Evolutionary conservation across 2,113 vertebrate species (phyloP), one percentile per base, ranked within the genome.

Genomic region (Pterocles orientalis): DNA sequence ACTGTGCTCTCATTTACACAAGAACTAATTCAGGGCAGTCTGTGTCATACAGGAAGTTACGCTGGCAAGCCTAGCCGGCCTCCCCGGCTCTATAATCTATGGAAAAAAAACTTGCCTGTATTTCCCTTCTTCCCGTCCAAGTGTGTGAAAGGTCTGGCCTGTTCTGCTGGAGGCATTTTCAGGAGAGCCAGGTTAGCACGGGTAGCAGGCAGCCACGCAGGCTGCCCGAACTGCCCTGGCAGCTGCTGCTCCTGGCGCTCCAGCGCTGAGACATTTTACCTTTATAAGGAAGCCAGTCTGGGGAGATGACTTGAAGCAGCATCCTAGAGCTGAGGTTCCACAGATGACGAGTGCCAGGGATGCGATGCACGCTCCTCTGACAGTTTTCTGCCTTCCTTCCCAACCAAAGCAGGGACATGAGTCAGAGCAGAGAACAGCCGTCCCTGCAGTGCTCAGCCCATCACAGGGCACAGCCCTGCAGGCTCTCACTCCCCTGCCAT

Each of bases 71-170:
- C 54, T 9, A 75, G 90, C 69, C 11, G 14, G 91, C 92, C 80
- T 86, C 86, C 60, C 57, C 24, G 2, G 61, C 83, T 90, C 88
- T 79, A 64, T 93, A 96, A 96, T 96, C 94, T 96, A 60, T 0
- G 64, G 95, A 96, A 96, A 97, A 95, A 95, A 95, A 16, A 78
- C 65, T 75, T 91, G 95, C 82, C 78, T 85, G 84, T 90, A 69
- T 82, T 96, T 96, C 95, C 93, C 78, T 95, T 94, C 50, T 31
- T 94, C 70, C 47, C 0, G 14, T 94, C 96, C 96, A 97, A 97
- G 78, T 97, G 94, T 96, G 96, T 96, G 94, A 97, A 97, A 97
- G 96, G 96, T 97, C 96, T 92, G 81, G 81, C 96, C 82, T 69
- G 94, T 66, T 93, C 75, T 41, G 9, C 78, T 77, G 78, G 81